These are phyloP conservation scores for Ostrea edulis DNA, from an alignment of 1,140 invertebrate genomes.

Conservation along the genomic window DNA sequence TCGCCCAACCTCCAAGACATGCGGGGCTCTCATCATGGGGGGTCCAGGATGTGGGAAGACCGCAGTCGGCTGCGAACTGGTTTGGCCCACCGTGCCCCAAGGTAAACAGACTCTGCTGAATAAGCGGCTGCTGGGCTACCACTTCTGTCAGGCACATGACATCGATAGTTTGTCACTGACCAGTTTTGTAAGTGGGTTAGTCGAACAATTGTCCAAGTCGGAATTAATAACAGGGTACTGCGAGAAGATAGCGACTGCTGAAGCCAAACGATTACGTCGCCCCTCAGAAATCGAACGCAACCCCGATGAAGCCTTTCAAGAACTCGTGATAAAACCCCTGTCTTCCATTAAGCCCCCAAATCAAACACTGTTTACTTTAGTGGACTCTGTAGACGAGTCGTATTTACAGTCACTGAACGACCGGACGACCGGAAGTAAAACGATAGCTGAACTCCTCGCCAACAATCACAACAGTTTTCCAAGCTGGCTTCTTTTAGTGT, in stretches of 20 bases:
- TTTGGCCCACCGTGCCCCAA: constrained; percentile 85
- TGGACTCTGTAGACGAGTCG: constrained; percentile 95
- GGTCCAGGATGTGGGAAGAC: constrained; percentile 92
- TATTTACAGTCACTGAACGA: constrained; percentile 73
- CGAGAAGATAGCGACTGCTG: constrained; percentile 66
- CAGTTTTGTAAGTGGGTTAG: constrained; percentile 90
- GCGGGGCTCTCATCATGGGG: constrained; percentile 91
- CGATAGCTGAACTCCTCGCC: constrained; percentile 90
- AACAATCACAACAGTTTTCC: constrained; percentile 96
- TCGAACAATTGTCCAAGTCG: constrained; percentile 87
- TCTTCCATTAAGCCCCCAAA: constrained; percentile 90
- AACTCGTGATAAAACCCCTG: constrained; percentile 87
- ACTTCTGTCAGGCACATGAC: constrained; percentile 81
- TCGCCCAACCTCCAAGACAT: constrained; percentile 79
- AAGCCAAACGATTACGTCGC: constrained; percentile 66
- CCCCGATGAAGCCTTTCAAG: constrained; percentile 94
- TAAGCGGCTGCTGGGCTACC: constrained; percentile 73
- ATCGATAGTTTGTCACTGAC: constrained; percentile 86
- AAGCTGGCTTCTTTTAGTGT: constrained; percentile 94
- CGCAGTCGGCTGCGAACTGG: constrained; percentile 89
- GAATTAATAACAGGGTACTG: constrained; percentile 84
- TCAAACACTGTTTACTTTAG: constrained; percentile 90
- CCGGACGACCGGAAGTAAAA: constrained; percentile 81
- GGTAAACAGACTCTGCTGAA: constrained; percentile 73
- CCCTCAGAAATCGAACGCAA: constrained; percentile 78